These are phyloP conservation scores for Chrysolina oricalcia DNA, from an alignment of 2,888 invertebrate genomes.

Conservation along the genomic window DNA sequence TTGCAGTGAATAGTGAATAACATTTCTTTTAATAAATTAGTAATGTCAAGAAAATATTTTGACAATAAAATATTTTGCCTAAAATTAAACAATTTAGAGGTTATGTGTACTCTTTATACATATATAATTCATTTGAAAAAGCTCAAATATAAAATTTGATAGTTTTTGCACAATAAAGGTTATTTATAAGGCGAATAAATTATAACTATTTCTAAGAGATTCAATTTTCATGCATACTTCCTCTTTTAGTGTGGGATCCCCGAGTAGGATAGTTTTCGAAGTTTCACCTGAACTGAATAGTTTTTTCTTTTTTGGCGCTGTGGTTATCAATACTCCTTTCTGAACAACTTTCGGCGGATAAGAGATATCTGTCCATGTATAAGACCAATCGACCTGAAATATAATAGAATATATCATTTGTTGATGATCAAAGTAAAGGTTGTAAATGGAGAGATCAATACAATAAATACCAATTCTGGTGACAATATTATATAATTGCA, in stretches of 20 bases:
- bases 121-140: neutral
- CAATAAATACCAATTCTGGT: too few species aligned
- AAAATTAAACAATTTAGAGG: neutral
- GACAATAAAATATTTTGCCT: neutral
- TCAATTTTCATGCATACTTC: conserved; percentile 68
- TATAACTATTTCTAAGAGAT: conserved; percentile 59
- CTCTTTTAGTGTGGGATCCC: conserved; percentile 65
- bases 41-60: too few species aligned
- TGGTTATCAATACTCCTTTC: conserved; percentile 81
- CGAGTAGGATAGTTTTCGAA: conserved; percentile 74
- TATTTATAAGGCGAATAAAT: neutral
- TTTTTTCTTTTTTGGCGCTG: conserved; percentile 74
- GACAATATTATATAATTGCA: too few species aligned
- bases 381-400: conserved; percentile 82
- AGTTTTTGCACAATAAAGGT: neutral
- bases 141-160: neutral
- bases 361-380: conserved; percentile 85
- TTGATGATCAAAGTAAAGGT: too few species aligned
- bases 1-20: too few species aligned
- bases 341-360: conserved; percentile 79
- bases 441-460: too few species aligned
- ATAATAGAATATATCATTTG: neutral
- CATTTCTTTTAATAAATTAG: too few species aligned
- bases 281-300: conserved; percentile 79
- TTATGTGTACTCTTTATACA: neutral